These are phyloP conservation scores for Leptogaster cylindrica DNA, from an alignment of 2,888 invertebrate genomes.

Conservation along the genomic window DNA sequence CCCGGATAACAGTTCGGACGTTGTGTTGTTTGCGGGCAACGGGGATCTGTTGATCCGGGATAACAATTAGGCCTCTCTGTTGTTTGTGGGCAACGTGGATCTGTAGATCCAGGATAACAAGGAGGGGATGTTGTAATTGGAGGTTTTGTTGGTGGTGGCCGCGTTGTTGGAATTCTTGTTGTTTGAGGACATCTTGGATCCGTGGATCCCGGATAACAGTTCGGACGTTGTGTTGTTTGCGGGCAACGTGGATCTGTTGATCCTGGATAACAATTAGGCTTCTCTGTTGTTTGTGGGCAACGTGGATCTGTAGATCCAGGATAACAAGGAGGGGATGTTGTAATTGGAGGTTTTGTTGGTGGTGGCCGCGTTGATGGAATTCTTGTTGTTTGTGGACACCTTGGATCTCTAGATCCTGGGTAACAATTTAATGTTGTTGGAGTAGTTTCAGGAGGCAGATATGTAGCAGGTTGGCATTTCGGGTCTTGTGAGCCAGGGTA, in stretches of 20 bases:
- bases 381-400: constrained; percentile 46
- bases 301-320: constrained; percentile 48
- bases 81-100: constrained; percentile 56
- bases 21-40: constrained; percentile 42
- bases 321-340: constrained; percentile 51
- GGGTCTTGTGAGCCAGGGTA: constrained; percentile 49
- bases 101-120: constrained; percentile 55
- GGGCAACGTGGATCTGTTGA: constrained; percentile 1
- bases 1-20: constrained; percentile 57
- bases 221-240: constrained; percentile 52
- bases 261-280: constrained; percentile 10
- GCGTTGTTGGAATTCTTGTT: constrained; percentile 49
- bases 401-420: constrained; percentile 55
- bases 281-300: background rate
- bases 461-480: constrained; percentile 38
- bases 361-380: constrained; percentile 42
- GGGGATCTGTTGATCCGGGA: constrained; percentile 52
- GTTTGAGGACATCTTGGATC: constrained; percentile 56
- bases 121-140: constrained; percentile 51
- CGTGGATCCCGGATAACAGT: constrained; percentile 56
- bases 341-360: constrained; percentile 44
- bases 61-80: constrained; percentile 53
- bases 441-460: constrained; percentile 48
- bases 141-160: constrained; percentile 47
- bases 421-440: constrained; percentile 52